Conservation (phyloP, 2,888 invertebrate genomes). For the Galerucella calmariensis region DNA sequence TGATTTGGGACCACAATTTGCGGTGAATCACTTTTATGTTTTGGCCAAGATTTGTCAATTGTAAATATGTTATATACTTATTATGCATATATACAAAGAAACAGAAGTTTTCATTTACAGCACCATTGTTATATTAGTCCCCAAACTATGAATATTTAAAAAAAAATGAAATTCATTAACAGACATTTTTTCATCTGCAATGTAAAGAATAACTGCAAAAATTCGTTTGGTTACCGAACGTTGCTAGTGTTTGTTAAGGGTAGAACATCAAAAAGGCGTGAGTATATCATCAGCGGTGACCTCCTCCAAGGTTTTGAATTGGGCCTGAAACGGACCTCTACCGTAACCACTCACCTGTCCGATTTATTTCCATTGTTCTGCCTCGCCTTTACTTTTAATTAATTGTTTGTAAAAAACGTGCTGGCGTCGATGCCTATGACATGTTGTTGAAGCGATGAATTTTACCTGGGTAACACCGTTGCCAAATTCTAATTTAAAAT, state of each 20-base stretch:
- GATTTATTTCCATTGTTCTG: constrained; percentile 52
- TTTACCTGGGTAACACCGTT: constrained; percentile 10
- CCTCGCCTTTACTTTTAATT: constrained; percentile 43
- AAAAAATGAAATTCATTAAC: too few species aligned
- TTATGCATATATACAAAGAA: too few species aligned
- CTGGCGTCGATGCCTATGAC: constrained; percentile 20
- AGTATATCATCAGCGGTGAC: constrained; percentile 51
- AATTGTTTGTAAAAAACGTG: constrained; percentile 40
- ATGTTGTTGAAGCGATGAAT: constrained; percentile 23
- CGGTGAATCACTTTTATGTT: too few species aligned
- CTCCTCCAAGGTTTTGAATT: constrained; percentile 57
- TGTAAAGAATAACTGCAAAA: not conserved
- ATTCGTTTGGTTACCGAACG: not conserved
- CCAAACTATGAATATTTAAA: too few species aligned
- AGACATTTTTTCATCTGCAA: not conserved
- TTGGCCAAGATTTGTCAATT: too few species aligned
- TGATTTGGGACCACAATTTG: too few species aligned
- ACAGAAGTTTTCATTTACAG: too few species aligned
- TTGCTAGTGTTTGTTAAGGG: constrained; percentile 6
- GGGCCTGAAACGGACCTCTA: constrained; percentile 42
- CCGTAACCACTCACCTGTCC: constrained; percentile 54
- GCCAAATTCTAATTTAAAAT: not conserved
- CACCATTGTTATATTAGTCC: too few species aligned
- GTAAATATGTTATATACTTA: too few species aligned
- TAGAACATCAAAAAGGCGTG: not conserved